Evolutionary conservation across 2,113 vertebrate species (phyloP), one percentile per base, ranked within the genome.

Genomic region (Anhinga anhinga): DNA sequence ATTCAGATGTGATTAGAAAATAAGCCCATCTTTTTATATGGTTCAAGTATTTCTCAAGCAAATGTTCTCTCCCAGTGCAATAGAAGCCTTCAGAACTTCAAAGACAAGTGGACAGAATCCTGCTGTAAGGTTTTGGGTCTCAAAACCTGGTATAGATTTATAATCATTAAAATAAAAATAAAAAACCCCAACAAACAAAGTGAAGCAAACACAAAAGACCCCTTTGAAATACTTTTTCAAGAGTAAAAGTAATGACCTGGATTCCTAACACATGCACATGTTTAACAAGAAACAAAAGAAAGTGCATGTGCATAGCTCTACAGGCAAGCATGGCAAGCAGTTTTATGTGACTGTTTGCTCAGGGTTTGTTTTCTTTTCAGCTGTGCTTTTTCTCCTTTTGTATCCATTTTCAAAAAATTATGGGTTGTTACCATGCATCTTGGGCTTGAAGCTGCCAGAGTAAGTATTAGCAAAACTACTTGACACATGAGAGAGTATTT

Each of bases 401-500:
- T 87, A 49, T 72, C 78, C 9, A 56, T 88, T 91, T 93, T 38
- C 34, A 67, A 52, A 66, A 65, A 76, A 67, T 40, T 27, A 87
- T 76, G 73, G 22, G 44, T 82, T 85, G 56, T 79, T 81, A 84
- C 38, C 36, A 29, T 50, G 42, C 30, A 72, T 91, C 44, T 83
- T 83, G 63, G 59, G 40, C 61, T 94, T 74, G 59, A 78, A 81
- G 76, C 55, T 92, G 80, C 59, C 92, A 86, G 92, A 86, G 63
- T 65, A 89, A 90, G 86, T 96, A 93, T 91, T 94, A 94, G 62
- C 29, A 87, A 92, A 95, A 93, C 91, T 79, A 87, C 62, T 95
- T 95, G 86, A 95, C 93, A 88, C 78, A 47, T 84, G 70, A 93
- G 70, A 85, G 69, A 72, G 36, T 53, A 84, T 95, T 93, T 93